These are phyloP conservation scores for Luscinia luscinia DNA, from an alignment of 2,797 vertebrate genomes.

Conservation along the genomic window DNA sequence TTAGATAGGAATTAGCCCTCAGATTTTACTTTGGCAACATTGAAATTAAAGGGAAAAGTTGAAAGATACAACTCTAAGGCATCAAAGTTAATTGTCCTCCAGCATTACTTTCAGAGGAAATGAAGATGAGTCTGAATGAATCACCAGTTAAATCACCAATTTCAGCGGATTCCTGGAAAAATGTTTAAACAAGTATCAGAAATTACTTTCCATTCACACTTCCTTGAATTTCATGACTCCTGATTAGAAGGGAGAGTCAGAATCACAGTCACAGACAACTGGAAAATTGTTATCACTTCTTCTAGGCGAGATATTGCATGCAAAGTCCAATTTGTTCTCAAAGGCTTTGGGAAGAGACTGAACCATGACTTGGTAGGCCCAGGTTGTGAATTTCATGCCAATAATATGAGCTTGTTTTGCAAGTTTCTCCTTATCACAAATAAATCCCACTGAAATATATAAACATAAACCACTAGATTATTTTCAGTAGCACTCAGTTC, in stretches of 20 bases:
- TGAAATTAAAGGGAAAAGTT: neutral
- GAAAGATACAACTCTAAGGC: neutral
- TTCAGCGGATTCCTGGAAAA: neutral
- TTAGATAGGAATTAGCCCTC: neutral
- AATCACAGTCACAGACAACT: neutral
- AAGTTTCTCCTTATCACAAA: neutral
- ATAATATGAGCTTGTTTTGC: neutral
- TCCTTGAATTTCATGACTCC: neutral
- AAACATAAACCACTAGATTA: neutral
- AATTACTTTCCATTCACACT: neutral
- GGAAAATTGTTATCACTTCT: neutral
- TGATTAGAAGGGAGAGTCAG: neutral
- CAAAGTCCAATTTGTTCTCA: neutral
- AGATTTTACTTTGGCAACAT: slow-evolving; percentile 19
- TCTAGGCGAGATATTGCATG: neutral
- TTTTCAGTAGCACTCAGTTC: neutral
- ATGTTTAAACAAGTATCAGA: neutral
- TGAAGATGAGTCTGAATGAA: neutral
- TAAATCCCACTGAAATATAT: neutral
- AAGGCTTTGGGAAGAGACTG: slow-evolving; percentile 16
- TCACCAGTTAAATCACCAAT: neutral
- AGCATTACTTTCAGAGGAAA: neutral
- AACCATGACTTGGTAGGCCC: neutral
- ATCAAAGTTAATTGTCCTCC: neutral
- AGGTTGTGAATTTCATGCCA: neutral